These are phyloP conservation scores for Micrasema longulum DNA, from an alignment of 1,140 invertebrate species.

Conservation along the genomic window DNA sequence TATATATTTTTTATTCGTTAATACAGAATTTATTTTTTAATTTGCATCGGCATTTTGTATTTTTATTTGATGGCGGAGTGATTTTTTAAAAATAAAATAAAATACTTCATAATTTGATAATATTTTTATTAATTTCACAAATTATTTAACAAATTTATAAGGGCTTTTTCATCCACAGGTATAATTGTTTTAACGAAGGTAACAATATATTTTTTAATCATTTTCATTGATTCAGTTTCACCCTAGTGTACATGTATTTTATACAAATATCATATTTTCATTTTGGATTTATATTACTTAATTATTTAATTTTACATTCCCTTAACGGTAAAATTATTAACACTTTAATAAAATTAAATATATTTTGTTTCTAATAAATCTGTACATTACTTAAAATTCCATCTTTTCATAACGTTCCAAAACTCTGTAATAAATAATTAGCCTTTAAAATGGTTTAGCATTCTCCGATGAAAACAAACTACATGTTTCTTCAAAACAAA, in stretches of 20 bases:
- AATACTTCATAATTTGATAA: conserved; percentile 12
- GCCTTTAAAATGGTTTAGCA: not conserved
- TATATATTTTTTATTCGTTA: too few species aligned
- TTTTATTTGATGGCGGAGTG: too few species aligned
- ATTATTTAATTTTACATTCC: not conserved
- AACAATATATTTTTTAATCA: conserved; percentile 5
- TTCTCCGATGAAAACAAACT: not conserved
- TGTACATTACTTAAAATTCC: conserved; percentile 8
- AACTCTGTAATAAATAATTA: too few species aligned
- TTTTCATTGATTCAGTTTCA: not conserved
- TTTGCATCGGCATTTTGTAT: too few species aligned
- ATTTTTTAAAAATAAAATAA: not conserved
- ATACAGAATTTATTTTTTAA: too few species aligned
- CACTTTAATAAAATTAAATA: conserved; percentile 5
- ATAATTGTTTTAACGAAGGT: not conserved
- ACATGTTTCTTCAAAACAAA: not conserved
- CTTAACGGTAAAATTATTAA: not conserved
- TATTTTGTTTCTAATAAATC: conserved; percentile 1
- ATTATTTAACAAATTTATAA: conserved; percentile 31
- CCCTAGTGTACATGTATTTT: not conserved
- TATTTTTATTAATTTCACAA: conserved; percentile 26
- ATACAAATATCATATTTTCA: conserved; percentile 15
- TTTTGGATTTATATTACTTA: conserved; percentile 6
- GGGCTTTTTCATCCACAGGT: not conserved
- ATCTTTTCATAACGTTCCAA: too few species aligned